Conservation (phyloP, 2,797 vertebrate species). For the Furcifer pardalis region DNA sequence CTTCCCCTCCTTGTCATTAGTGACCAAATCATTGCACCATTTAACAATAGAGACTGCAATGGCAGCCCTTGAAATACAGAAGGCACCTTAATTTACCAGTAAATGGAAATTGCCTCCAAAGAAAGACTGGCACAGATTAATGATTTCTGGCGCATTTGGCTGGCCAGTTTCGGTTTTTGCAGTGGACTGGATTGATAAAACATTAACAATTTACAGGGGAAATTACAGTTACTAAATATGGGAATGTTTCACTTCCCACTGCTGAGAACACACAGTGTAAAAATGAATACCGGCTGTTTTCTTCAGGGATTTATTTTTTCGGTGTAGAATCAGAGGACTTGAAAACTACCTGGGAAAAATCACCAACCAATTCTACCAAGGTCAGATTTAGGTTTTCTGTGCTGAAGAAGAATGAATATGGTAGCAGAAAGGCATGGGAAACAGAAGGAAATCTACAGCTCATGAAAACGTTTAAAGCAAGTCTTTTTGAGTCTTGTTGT, state of each 20-base stretch:
- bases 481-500: not conserved
- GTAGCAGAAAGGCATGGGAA: not conserved
- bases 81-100: not conserved
- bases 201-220: not conserved
- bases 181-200: not conserved
- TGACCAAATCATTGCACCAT: not conserved
- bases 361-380: not conserved
- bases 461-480: not conserved
- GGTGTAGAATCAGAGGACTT: not conserved
- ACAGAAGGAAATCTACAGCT: not conserved
- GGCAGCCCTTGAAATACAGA: not conserved
- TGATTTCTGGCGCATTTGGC: not conserved
- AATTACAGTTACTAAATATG: not conserved
- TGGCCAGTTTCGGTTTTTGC: not conserved
- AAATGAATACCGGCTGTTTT: constrained; percentile 18
- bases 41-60: not conserved
- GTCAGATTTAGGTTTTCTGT: not conserved
- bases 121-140: not conserved
- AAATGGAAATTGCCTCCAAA: not conserved
- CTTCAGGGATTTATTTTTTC: constrained; percentile 3
- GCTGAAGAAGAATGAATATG: not conserved
- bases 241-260: not conserved
- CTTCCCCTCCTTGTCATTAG: not conserved
- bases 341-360: constrained; percentile 11
- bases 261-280: not conserved